Conservation (phyloP, 2,888 invertebrate genomes). For the Xestobium rufovillosum region DNA sequence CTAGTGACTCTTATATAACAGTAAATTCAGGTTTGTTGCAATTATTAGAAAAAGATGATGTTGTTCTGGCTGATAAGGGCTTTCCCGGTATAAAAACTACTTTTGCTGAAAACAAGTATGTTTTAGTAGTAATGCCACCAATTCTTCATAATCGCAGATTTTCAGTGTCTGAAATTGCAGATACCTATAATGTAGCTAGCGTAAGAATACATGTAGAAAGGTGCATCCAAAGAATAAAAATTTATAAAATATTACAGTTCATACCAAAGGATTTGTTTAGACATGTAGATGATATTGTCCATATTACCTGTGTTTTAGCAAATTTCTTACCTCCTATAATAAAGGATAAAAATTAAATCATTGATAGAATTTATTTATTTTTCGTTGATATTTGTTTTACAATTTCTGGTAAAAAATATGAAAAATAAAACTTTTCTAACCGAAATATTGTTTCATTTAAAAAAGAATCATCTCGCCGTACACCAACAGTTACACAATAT, state of each 20-base stretch:
- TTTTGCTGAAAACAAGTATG: not conserved
- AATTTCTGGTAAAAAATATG: no score
- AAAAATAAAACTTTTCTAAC: not conserved
- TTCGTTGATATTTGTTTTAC: not conserved
- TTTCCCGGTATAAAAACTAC: constrained; percentile 1
- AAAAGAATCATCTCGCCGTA: not conserved
- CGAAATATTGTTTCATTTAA: not conserved
- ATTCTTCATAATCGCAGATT: constrained; percentile 1
- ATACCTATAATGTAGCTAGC: constrained; percentile 1
- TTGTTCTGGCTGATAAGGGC: constrained; percentile 1
- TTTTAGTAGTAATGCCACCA: not conserved
- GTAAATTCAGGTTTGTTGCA: not conserved
- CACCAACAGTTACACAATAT: not conserved
- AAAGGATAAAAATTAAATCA: not conserved
- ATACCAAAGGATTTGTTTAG: not conserved
- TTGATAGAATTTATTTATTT: not conserved
- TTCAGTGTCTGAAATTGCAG: not conserved
- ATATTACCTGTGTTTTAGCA: constrained; percentile 1
- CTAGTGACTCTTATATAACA: not conserved
- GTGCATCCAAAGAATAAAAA: constrained; percentile 1
- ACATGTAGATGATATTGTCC: constrained; percentile 1
- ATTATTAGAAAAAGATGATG: constrained; percentile 1
- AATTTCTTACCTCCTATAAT: not conserved
- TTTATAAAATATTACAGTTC: constrained; percentile 1
- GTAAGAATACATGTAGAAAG: constrained; percentile 2